These are phyloP conservation scores for Poecilia latipinna DNA, from an alignment of 2,113 vertebrate genomes.

Conservation along the genomic window DNA sequence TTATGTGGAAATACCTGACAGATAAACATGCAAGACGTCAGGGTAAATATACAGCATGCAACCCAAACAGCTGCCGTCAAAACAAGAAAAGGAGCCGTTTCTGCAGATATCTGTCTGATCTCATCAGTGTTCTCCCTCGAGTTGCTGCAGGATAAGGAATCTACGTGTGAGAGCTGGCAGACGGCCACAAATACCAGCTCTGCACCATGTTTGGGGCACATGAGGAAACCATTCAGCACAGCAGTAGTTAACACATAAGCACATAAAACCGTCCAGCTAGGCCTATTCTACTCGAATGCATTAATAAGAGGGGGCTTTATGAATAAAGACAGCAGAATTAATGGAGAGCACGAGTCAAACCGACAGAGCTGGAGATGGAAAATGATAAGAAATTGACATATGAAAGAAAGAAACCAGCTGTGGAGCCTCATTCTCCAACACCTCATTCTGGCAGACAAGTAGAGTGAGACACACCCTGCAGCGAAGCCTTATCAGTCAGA, in stretches of 20 bases:
- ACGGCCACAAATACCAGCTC: conserved; percentile 14
- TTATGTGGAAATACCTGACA: conserved; percentile 25
- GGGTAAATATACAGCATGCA: conserved; percentile 8
- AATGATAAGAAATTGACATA: conserved; percentile 2
- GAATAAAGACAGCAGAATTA: conserved; percentile 12
- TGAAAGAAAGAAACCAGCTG: conserved; percentile 56
- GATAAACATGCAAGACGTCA: conserved; percentile 37
- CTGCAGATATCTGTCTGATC: background rate
- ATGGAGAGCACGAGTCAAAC: conserved; percentile 6
- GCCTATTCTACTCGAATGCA: conserved; percentile 25
- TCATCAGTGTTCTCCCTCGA: conserved; percentile 27
- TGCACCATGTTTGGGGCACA: conserved; percentile 38
- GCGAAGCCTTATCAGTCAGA: conserved; percentile 46
- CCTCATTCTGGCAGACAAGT: conserved; percentile 41
- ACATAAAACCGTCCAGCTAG: conserved; percentile 26
- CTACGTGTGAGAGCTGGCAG: conserved; percentile 26
- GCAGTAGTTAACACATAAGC: conserved; percentile 51
- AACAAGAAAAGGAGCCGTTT: conserved; percentile 1
- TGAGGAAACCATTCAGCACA: conserved; percentile 58
- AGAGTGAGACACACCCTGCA: conserved; percentile 47
- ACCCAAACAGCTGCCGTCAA: conserved; percentile 13
- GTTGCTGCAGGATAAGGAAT: conserved; percentile 18
- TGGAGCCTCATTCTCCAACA: conserved; percentile 29
- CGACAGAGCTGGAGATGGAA: conserved; percentile 12
- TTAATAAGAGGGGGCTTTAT: conserved; percentile 27